Base-by-base conservation (phyloP, 2,888 invertebrate species). In the Pachycephus smyrnensis region DNA sequence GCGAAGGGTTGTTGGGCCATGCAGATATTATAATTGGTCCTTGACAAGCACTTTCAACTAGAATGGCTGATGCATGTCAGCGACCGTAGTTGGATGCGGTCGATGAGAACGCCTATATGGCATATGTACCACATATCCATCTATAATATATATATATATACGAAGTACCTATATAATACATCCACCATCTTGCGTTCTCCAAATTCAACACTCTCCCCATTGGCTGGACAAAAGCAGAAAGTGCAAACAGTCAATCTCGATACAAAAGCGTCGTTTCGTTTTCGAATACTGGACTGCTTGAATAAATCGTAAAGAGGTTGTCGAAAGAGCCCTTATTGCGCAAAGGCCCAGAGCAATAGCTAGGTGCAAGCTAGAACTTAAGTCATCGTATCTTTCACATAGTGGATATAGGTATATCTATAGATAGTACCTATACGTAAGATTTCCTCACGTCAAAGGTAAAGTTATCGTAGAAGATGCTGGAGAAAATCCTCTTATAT, bases 71-170 rank as follows among this genome's bases (percentile, higher is more conserved):
- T 36, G 55, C 75, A 31, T 33, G 71, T 37, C 78, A 68, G 12
- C 69, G 76, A 74, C 35, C 32, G 68, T 40, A 35, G 76, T 75
- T 37, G 35, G 55, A 73, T 73, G 73, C 73, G 73, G 36, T 75
- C 76, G 68, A 76, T 37, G 76, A 78, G 37, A 75, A 33, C 23
- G 33, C 36, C 37, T 36, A 68, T 73, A 76, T 36, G 73, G 68
- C 74, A n/a, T 31, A 23, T 68, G 33, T 55, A 35, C 74, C n/a
- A n/a, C n/a, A n/a, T n/a, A n/a, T n/a, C n/a, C n/a, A n/a, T n/a
- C n/a, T n/a, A n/a, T n/a, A n/a, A n/a, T n/a, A 31, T 37, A 69
- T 68, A 35, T 71, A 55, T 75, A 78, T 75, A 80, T 80, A n/a
- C n/a, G n/a, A n/a, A n/a, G n/a, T n/a, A n/a, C n/a, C n/a, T n/a